phyloP scores from a whole-genome alignment of 2,113 vertebrate genomes.

The Atractosteus spatula region DNA sequence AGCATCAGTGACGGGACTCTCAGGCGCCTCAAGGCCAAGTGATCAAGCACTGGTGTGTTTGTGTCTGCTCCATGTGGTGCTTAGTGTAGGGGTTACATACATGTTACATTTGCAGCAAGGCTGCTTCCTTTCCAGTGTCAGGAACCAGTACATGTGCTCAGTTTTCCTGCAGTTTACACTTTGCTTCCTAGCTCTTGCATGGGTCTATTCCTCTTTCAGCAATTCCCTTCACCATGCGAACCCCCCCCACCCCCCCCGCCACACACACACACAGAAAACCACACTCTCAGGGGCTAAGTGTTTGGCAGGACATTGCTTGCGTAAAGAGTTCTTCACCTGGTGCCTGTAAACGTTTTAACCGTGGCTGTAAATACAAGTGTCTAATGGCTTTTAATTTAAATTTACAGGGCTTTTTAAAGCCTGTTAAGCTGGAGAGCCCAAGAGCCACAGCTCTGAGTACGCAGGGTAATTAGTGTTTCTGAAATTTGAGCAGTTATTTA shows the following conservation, averaged over 20 bases:
- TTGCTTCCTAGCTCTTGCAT: too few relatives aligned
- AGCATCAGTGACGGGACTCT: too few relatives aligned
- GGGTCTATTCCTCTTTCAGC: neutral
- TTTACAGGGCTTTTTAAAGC: slow-evolving; percentile 32
- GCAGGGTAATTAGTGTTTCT: slow-evolving; percentile 50
- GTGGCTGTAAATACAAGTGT: slow-evolving; percentile 29
- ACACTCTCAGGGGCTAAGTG: slow-evolving; percentile 16
- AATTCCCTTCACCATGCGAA: neutral
- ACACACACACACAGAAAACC: neutral
- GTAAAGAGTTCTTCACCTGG: slow-evolving; percentile 17
- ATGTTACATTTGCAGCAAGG: too few relatives aligned
- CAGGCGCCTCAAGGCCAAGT: too few relatives aligned
- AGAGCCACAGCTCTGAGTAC: slow-evolving; percentile 13
- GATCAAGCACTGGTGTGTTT: too few relatives aligned
- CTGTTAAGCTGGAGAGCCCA: slow-evolving; percentile 12
- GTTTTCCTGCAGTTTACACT: too few relatives aligned
- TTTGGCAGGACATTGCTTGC: slow-evolving; percentile 3
- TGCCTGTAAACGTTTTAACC: neutral
- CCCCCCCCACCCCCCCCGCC: neutral
- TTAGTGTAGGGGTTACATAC: too few relatives aligned
- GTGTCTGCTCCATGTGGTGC: too few relatives aligned
- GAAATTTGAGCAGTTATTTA: slow-evolving; percentile 54
- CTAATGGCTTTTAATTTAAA: slow-evolving; percentile 34
- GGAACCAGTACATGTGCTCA: too few relatives aligned
- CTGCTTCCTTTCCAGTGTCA: too few relatives aligned